Base-by-base conservation (phyloP, 2,888 invertebrate genomes). In the Lacanobia oleracea region DNA sequence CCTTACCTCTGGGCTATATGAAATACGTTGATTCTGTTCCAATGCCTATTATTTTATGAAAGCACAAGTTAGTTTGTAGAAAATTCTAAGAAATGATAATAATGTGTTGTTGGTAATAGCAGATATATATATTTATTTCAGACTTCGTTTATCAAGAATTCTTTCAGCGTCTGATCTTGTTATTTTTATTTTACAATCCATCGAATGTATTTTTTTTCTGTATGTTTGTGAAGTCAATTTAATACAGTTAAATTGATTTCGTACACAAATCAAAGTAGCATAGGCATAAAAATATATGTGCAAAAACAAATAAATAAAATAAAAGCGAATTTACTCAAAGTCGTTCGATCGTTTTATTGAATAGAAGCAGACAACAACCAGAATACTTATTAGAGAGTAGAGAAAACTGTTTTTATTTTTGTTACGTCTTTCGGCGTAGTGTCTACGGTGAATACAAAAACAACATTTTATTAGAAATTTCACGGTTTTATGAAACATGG, bases 331-430 rank as follows among this genome's bases (percentile, higher is more conserved):
- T 76, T 63, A 72, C 53, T 63, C 54, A 16, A 56, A 76, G 67
- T 66, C 68, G 51, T 72, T 72, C 51, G 64, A 71, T 70, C 62
- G 56, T 77, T 72, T 59, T 76, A 79, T 80, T 72, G 77, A 72
- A 79, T 80, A 60, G n/a, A 59, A 72, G 43, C 51, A 63, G 66
- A 62, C 37, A 59, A 48, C 67, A 51, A 48, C 40, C 57, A 62
- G 79, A 80, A 79, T 79, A 79, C 59, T 72, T 80, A 76, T 67
- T 71, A 65, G 75, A 33, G 71, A 64, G 60, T 45, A 27, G 18
- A 57, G 40, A 65, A 50, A 64, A 74, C 50, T 53, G 37, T 74
- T 61, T 72, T 75, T 79, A 60, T 79, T 67, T 68, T 68, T 53
- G 63, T 61, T 53, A 48, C 65, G 45, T 74, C 43, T 64, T 61